phyloP scores from a whole-genome alignment of 2,888 invertebrate genomes.

The Coenonympha arcania region DNA sequence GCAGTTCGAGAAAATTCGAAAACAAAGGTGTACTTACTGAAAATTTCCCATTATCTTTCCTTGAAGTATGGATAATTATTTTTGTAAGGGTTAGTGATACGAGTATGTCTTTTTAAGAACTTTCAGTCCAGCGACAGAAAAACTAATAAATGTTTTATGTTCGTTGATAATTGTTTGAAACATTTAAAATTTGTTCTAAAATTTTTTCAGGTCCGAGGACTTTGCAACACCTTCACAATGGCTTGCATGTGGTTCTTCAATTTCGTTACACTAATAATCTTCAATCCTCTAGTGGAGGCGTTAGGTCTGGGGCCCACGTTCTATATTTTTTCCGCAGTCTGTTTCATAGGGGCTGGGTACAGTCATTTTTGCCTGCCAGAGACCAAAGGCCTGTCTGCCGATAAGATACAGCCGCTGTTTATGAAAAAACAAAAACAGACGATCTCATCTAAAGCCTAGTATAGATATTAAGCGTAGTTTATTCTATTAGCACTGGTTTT shows the following conservation, averaged over 20 bases:
- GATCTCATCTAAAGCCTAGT: constrained; percentile 17
- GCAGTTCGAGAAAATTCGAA: too few relatives aligned
- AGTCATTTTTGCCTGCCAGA: constrained; percentile 57
- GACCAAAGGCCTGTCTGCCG: constrained; percentile 59
- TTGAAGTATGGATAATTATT: too few relatives aligned
- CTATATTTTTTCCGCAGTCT: constrained; percentile 51
- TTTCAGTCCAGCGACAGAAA: too few relatives aligned
- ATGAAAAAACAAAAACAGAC: constrained; percentile 36
- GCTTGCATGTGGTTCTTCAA: constrained; percentile 52
- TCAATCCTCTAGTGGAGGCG: constrained; percentile 47
- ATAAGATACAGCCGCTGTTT: constrained; percentile 52
- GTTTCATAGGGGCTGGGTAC: constrained; percentile 49
- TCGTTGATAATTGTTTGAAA: background rate
- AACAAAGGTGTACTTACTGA: too few relatives aligned
- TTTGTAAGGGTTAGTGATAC: too few relatives aligned
- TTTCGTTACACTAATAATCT: constrained; percentile 54
- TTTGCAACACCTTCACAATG: constrained; percentile 49
- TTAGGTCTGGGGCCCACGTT: constrained; percentile 56
- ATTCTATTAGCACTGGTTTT: too few relatives aligned
- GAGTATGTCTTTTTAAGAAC: too few relatives aligned
- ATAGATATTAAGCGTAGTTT: background rate
- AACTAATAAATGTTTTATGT: too few relatives aligned
- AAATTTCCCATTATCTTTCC: too few relatives aligned
- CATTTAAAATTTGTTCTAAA: too few relatives aligned
- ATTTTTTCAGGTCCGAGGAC: constrained; percentile 47